phyloP scores from a whole-genome alignment of 2,888 invertebrate species.

The Polymixis lichenea region DNA sequence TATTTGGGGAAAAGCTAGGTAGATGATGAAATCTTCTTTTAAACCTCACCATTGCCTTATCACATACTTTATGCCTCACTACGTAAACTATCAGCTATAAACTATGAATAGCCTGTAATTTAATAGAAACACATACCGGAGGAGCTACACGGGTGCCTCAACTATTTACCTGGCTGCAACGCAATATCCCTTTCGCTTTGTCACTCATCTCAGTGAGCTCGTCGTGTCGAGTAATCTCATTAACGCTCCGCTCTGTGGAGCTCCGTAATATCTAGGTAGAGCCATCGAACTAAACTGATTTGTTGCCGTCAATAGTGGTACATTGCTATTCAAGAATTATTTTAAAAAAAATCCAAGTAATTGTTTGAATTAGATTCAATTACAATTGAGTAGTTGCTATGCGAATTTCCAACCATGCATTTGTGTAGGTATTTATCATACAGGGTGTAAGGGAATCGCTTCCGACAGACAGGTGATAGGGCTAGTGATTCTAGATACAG shows the following conservation, averaged over 20 bases:
- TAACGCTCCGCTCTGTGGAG: slow-evolving; percentile 34
- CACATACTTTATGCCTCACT: not conserved
- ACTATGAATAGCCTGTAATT: not conserved
- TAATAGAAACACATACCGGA: slow-evolving; percentile 4
- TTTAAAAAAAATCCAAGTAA: not conserved
- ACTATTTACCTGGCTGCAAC: slow-evolving; percentile 41
- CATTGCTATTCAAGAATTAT: not conserved
- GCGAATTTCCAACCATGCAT: not conserved
- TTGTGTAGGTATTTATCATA: not conserved
- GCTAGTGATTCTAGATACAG: no score
- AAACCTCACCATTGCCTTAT: not conserved
- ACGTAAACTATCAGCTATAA: not conserved
- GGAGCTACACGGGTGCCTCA: slow-evolving; percentile 20
- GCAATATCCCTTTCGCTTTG: slow-evolving; percentile 47
- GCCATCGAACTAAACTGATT: slow-evolving; percentile 33
- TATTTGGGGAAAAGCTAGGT: no score
- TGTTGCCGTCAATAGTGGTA: not conserved
- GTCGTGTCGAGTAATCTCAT: slow-evolving; percentile 45
- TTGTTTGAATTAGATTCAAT: not conserved
- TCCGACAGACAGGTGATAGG: no score
- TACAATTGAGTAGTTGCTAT: not conserved
- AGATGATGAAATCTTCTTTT: not conserved
- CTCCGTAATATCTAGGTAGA: slow-evolving; percentile 4
- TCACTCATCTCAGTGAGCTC: slow-evolving; percentile 38
- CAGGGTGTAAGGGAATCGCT: no score